Evolutionary conservation across 2,113 vertebrate species (phyloP).

Genomic region (Lophius piscatorius): DNA sequence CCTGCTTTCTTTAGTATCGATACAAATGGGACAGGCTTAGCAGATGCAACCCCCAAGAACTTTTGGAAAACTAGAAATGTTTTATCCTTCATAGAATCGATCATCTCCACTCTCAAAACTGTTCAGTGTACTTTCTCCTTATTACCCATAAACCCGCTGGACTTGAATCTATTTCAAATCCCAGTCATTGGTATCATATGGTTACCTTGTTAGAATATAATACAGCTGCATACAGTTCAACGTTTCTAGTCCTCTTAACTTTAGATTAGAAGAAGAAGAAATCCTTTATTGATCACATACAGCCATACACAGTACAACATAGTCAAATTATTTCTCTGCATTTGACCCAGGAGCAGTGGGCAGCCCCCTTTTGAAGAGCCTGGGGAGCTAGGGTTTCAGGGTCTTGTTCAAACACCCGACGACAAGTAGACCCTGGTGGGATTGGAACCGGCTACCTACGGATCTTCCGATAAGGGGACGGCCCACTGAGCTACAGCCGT

Average conservation of each 20-base stretch:
- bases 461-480: too few relatives aligned
- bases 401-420: too few relatives aligned
- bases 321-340: too few relatives aligned
- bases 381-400: too few relatives aligned
- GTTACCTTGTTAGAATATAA: constrained; percentile 25
- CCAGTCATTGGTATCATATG: constrained; percentile 31
- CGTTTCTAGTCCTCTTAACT: not conserved
- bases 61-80: constrained; percentile 49
- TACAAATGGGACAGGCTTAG: constrained; percentile 77
- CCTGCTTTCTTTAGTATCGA: constrained; percentile 74
- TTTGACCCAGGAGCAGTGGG: too few relatives aligned
- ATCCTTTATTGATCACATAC: too few relatives aligned
- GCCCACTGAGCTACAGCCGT: too few relatives aligned
- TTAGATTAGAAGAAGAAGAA: too few relatives aligned
- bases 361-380: too few relatives aligned
- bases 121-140: not conserved
- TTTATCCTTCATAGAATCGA: constrained; percentile 12
- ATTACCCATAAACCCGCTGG: not conserved
- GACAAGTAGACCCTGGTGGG: too few relatives aligned
- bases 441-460: too few relatives aligned
- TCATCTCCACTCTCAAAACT: constrained; percentile 14
- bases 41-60: constrained; percentile 54
- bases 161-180: constrained; percentile 1
- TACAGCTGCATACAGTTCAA: constrained; percentile 7
- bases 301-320: too few relatives aligned